phyloP scores from a whole-genome alignment of 2,888 invertebrate genomes.

The Drosophila quinaria region DNA sequence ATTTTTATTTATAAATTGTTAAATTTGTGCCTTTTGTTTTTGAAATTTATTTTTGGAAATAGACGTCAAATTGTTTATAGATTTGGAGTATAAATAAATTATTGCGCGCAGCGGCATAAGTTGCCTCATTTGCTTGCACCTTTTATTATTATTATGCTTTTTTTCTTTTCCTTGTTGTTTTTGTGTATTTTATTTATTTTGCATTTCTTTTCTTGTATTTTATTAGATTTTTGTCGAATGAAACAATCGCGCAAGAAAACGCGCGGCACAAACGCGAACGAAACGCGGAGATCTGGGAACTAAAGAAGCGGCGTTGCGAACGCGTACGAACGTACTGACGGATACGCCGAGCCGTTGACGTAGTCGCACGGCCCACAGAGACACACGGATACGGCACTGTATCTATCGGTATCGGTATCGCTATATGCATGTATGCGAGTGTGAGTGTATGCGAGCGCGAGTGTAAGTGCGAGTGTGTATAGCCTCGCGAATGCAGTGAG shows the following conservation, averaged over 20 bases:
- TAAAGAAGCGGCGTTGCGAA: slow-evolving; percentile 76
- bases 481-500: slow-evolving; percentile 58
- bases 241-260: slow-evolving; percentile 64
- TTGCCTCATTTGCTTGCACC: slow-evolving; percentile 41
- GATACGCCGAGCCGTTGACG: slow-evolving; percentile 74
- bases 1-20: slow-evolving; percentile 42
- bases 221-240: slow-evolving; percentile 19
- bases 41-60: slow-evolving; percentile 75
- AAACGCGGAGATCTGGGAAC: slow-evolving; percentile 62
- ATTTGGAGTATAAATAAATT: slow-evolving; percentile 79
- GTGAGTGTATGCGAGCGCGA: neutral
- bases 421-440: slow-evolving; percentile 4
- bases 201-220: slow-evolving; percentile 4
- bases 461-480: slow-evolving; percentile 8
- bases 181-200: slow-evolving; percentile 22
- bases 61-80: slow-evolving; percentile 75
- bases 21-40: slow-evolving; percentile 37
- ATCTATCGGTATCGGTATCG: slow-evolving; percentile 66
- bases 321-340: slow-evolving; percentile 82
- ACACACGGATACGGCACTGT: slow-evolving; percentile 41
- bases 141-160: slow-evolving; percentile 32
- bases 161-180: slow-evolving; percentile 6
- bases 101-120: slow-evolving; percentile 66
- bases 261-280: slow-evolving; percentile 59
- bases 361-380: slow-evolving; percentile 69